A percentile compares a stretch with the other conserved stretches of the same genome.
These are phyloP conservation scores for Bergia sp. DNA, from an alignment of 92 coral and sea anemone species.

Conservation along the genomic window DNA sequence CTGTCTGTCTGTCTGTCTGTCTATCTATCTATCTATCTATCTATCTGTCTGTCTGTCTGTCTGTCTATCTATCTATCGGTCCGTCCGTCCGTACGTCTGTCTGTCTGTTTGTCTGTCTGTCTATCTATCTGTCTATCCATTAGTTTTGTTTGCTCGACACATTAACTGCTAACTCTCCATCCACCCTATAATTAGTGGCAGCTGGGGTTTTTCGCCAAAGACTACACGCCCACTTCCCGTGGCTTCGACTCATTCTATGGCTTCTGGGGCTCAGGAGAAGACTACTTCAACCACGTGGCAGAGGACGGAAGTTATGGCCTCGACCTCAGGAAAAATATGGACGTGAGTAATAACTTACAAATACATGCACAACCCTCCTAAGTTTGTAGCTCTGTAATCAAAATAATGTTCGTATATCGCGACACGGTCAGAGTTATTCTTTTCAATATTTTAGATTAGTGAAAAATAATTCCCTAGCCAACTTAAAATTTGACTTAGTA, in stretches of 20 bases:
- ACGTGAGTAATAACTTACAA: conserved; percentile 62
- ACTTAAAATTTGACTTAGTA: no score
- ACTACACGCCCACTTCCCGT: conserved; percentile 95
- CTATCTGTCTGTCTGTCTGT: no score
- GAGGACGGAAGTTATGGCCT: conserved; percentile 93
- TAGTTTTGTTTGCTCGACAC: not conserved
- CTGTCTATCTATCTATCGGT: no score
- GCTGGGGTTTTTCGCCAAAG: conserved; percentile 94
- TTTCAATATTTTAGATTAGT: no score
- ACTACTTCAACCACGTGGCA: conserved; percentile 95
- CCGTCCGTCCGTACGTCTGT: no score
- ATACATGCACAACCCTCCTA: not conserved
- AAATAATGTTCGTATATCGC: no score
- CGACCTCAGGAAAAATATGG: conserved; percentile 86
- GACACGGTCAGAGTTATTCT: not conserved
- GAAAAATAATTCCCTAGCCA: no score
- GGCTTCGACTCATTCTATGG: conserved; percentile 98
- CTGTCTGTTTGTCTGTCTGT: not conserved
- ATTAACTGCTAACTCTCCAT: not conserved
- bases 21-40: not conserved
- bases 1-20: not conserved
- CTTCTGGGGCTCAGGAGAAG: conserved; percentile 95
- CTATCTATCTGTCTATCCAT: no score
- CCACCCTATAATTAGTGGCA: conserved; percentile 78
- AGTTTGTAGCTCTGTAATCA: not conserved